Base-by-base conservation (phyloP, 2,113 vertebrate genomes). In the Melospiza georgiana region DNA sequence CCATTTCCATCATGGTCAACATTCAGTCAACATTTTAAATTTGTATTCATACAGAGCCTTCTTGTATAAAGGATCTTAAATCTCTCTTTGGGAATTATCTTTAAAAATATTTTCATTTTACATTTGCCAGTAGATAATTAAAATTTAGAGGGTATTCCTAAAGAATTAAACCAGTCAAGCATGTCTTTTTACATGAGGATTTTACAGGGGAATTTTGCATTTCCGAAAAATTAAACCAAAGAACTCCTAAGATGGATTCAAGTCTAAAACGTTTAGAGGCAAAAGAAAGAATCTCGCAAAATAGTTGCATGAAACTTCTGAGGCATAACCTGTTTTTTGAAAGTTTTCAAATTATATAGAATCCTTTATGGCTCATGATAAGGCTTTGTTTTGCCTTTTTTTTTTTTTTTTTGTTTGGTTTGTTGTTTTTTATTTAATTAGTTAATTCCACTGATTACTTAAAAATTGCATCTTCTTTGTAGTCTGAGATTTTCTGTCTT, bases 331-430 rank as follows among this genome's bases (percentile, higher is more conserved):
- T 86, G 22, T 28, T 83, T 84, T 80, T 59, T 9, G 3, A 85
- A 88, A 61, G 5, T 4, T 86, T 95, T 73, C 17, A 84, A 43
- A 77, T 54, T 11, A 35, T 71, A 30, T 39, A 31, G 33, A 51
- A 48, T 51, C 6, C 10, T 74, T 85, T 55, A 66, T 9, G 8
- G 14, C 3, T 75, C 11, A 49, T 54, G 18, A 46, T 6, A 69
- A n/a, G 5, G 2, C 5, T 23, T 13, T 62, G 16, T 39, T 61
- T 39, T 39, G 24, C 35, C 58, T 11, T 22, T 3, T 37, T 23
- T 16, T 5, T 2, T 3, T 3, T 35, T 23, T 12, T 4, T 2
- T 3, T 6, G 12, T 5, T 12, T 35, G 21, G 2, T 20, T 30
- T 6, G 9, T 11, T 31, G 4, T 2, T 24, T 9, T 28, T 6